These are phyloP conservation scores for Apotomis betuletana DNA, from an alignment of 2,888 invertebrate genomes.

Conservation along the genomic window DNA sequence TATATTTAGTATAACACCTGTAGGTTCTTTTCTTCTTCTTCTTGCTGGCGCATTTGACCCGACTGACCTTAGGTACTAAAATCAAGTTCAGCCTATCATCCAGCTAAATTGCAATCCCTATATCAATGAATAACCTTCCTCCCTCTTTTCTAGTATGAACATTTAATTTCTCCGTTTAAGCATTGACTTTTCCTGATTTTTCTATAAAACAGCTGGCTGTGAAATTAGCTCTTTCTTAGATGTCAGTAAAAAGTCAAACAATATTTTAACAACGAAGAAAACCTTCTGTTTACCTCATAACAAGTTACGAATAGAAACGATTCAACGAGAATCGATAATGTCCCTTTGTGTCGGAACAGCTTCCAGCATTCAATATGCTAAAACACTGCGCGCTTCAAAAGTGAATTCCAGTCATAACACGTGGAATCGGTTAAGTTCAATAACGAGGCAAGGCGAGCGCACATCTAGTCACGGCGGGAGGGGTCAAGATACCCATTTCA, in stretches of 20 bases:
- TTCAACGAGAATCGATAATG: slow-evolving; percentile 27
- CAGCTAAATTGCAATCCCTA: too few relatives aligned
- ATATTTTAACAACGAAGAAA: slow-evolving; percentile 17
- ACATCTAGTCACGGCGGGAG: slow-evolving; percentile 34
- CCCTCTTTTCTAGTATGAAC: too few relatives aligned
- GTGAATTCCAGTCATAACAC: slow-evolving; percentile 34
- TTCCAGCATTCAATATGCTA: slow-evolving; percentile 32
- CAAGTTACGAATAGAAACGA: slow-evolving; percentile 21
- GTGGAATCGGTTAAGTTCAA: slow-evolving; percentile 33
- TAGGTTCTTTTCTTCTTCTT: too few relatives aligned
- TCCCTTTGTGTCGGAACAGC: slow-evolving; percentile 34
- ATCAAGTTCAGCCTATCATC: too few relatives aligned
- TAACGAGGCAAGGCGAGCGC: slow-evolving; percentile 33
- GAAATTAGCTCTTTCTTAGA: neutral
- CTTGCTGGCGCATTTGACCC: too few relatives aligned
- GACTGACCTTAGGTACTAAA: too few relatives aligned
- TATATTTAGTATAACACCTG: too few relatives aligned
- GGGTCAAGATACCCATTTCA: slow-evolving; percentile 54
- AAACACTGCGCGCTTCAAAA: slow-evolving; percentile 37
- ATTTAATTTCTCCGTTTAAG: too few relatives aligned
- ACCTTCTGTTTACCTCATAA: slow-evolving; percentile 17
- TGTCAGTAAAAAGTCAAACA: slow-evolving; percentile 21
- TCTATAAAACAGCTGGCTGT: neutral
- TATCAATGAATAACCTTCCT: too few relatives aligned
- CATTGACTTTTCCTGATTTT: too few relatives aligned